phyloP scores from a whole-genome alignment of 2,797 vertebrate species.

The Darevskia nairensis region DNA sequence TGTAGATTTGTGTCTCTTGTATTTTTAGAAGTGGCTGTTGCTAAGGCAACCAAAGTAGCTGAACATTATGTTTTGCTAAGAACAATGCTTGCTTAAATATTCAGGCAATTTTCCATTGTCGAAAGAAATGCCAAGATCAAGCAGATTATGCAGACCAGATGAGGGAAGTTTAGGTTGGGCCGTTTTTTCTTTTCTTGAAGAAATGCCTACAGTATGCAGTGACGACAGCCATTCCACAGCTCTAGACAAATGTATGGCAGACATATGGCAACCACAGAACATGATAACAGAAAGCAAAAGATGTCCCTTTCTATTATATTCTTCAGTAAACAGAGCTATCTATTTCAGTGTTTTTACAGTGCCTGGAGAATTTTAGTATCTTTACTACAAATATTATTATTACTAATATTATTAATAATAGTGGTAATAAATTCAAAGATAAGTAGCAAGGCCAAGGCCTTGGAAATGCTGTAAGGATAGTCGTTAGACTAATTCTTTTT shows the following conservation, averaged over 20 bases:
- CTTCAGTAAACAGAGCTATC: background rate
- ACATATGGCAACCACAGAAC: background rate
- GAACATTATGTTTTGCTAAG: slow-evolving; percentile 83
- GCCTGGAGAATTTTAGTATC: background rate
- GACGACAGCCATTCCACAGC: slow-evolving; percentile 47
- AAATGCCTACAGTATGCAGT: slow-evolving; percentile 31
- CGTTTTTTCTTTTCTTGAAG: slow-evolving; percentile 20
- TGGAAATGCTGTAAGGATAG: no score
- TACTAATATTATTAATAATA: no score
- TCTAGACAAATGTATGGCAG: slow-evolving; percentile 31
- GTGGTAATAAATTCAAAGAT: no score
- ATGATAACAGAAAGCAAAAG: slow-evolving; percentile 12
- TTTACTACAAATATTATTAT: no score
- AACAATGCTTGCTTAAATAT: slow-evolving; percentile 82
- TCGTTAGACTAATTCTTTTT: no score
- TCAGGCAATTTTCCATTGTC: slow-evolving; percentile 80
- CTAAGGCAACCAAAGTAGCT: slow-evolving; percentile 79
- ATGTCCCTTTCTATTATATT: slow-evolving; percentile 1
- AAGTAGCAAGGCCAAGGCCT: no score
- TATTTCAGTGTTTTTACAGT: background rate
- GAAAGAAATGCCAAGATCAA: slow-evolving; percentile 72
- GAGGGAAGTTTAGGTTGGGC: slow-evolving; percentile 64
- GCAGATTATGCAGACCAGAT: slow-evolving; percentile 67
- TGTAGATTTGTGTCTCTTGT: slow-evolving; percentile 74
- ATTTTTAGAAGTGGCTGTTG: slow-evolving; percentile 83